A percentile compares a stretch with the other conserved stretches of the same genome.
Evolutionary conservation across 2,797 vertebrate species (phyloP).

Genomic region (Poeciliopsis turneri): DNA sequence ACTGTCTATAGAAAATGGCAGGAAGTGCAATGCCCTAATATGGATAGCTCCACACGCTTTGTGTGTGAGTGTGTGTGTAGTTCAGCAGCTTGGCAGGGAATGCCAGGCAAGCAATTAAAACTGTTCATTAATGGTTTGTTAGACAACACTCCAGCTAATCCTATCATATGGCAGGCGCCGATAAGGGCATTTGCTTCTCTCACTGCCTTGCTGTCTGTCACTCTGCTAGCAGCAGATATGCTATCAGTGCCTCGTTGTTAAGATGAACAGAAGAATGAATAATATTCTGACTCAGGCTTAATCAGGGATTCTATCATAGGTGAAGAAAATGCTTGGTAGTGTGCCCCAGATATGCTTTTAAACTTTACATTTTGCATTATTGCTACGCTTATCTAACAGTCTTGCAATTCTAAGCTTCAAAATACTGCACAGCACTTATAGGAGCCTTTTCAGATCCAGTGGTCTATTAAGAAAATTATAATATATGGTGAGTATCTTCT

Average conservation of each 20-base stretch:
- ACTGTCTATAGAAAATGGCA: background rate
- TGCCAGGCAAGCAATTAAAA: conserved; percentile 76
- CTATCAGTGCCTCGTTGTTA: conserved; percentile 64
- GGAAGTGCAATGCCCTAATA: background rate
- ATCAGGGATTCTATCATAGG: conserved; percentile 18
- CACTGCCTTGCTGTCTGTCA: conserved; percentile 54
- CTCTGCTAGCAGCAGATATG: conserved; percentile 72
- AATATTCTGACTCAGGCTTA: conserved; percentile 52
- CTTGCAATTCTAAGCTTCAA: background rate
- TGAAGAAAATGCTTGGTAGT: conserved; percentile 25
- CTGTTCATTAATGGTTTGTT: conserved; percentile 77
- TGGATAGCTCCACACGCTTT: conserved; percentile 13
- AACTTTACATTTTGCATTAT: background rate
- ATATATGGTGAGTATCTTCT: background rate
- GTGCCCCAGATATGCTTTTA: conserved; percentile 2
- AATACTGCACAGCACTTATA: background rate
- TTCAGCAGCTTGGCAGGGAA: conserved; percentile 53
- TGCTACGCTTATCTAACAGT: background rate
- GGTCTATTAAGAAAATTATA: background rate
- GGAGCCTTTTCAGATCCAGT: conserved; percentile 9
- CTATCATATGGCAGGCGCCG: conserved; percentile 74
- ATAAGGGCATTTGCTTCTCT: conserved; percentile 74
- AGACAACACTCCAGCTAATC: conserved; percentile 75
- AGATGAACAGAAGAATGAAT: conserved; percentile 56
- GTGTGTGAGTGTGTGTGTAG: conserved; percentile 14